phyloP scores from a whole-genome alignment of 2,113 vertebrate genomes.

The Phrynosoma blainvillii region DNA sequence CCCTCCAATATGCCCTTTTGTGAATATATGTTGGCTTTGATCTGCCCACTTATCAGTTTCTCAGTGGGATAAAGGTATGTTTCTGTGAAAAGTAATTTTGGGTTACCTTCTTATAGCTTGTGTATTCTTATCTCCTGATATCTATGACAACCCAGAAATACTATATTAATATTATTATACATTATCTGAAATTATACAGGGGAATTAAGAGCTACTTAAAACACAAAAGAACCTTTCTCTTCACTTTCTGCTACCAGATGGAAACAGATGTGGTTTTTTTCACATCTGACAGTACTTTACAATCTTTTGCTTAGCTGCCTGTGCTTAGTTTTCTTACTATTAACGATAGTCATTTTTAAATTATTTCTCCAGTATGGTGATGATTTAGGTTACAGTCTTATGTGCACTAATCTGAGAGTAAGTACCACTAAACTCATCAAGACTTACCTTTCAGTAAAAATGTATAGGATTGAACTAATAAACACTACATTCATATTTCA shows the following conservation, averaged over 20 bases:
- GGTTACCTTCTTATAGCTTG: conserved; percentile 7
- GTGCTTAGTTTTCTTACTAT: not conserved
- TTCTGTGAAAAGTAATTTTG: conserved; percentile 33
- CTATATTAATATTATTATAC: conserved; percentile 19
- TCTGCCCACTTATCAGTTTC: conserved; percentile 13
- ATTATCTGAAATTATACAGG: conserved; percentile 28
- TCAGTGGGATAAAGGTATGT: conserved; percentile 38
- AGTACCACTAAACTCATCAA: not conserved
- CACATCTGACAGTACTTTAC: not conserved
- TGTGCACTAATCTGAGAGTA: not conserved
- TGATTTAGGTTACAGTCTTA: not conserved
- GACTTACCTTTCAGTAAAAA: not conserved
- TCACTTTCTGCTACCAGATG: not conserved
- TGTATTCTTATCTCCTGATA: not conserved
- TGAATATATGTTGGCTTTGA: conserved; percentile 2
- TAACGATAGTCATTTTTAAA: not conserved
- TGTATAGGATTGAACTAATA: not conserved
- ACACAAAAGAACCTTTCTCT: not conserved
- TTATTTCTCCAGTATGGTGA: not conserved
- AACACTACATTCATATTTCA: not conserved
- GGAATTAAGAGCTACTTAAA: not conserved
- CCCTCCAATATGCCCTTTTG: not conserved
- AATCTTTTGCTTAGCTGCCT: not conserved
- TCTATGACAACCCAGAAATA: conserved; percentile 1
- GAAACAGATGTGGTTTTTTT: not conserved